Evolutionary conservation across 2,888 invertebrate genomes (phyloP).

Genomic region (Acanthosepion lycidas): DNA sequence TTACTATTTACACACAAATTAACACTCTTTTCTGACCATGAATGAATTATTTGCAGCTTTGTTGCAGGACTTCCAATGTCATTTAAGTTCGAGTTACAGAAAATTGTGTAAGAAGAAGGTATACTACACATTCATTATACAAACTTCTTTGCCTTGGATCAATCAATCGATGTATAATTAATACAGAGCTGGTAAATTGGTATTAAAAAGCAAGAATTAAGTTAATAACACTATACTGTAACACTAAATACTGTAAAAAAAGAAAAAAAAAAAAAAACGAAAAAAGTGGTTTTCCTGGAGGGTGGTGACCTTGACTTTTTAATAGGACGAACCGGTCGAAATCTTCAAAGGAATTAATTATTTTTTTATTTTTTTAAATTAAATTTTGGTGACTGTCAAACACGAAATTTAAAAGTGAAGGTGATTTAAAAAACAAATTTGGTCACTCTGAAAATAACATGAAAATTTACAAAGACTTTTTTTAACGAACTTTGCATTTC

Average conservation of each 20-base stretch:
- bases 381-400: too few relatives aligned
- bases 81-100: neutral
- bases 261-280: too few relatives aligned
- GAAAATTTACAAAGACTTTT: too few relatives aligned
- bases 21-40: too few relatives aligned
- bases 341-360: neutral
- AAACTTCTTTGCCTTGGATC: neutral
- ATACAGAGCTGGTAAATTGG: neutral
- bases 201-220: neutral
- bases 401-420: too few relatives aligned
- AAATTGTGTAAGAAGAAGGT: neutral
- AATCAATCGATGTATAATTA: too few relatives aligned
- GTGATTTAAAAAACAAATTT: too few relatives aligned
- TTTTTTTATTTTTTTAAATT: too few relatives aligned
- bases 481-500: too few relatives aligned
- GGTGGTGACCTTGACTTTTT: neutral
- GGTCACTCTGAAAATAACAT: too few relatives aligned
- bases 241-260: neutral
- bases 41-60: too few relatives aligned
- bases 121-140: neutral
- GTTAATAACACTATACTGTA: neutral
- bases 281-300: neutral
- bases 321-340: constrained; percentile 1
- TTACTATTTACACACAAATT: too few relatives aligned
- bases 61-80: neutral